These are phyloP conservation scores for Melanerpes formicivorus DNA, from an alignment of 2,113 vertebrate species.

Conservation along the genomic window DNA sequence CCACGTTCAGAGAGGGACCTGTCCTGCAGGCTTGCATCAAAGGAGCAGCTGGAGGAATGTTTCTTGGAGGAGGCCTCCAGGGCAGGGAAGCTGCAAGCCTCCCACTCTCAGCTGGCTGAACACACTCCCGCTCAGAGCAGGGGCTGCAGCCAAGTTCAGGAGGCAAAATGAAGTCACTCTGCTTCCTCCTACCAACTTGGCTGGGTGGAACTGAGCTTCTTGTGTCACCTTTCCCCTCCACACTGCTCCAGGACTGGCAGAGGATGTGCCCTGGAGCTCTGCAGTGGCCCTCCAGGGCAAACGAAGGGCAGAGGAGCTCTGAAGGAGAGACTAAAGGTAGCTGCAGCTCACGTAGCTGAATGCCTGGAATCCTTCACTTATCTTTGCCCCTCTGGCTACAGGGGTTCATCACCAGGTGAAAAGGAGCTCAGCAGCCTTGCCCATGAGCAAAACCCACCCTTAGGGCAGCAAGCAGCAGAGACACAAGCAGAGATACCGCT, in stretches of 20 bases:
- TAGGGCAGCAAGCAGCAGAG: neutral
- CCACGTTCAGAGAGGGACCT: neutral
- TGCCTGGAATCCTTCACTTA: neutral
- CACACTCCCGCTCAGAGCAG: neutral
- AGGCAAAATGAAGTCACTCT: rapidly evolving
- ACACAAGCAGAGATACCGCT: neutral
- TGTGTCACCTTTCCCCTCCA: neutral
- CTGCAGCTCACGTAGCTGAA: neutral
- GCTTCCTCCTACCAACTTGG: neutral
- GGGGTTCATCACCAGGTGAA: neutral
- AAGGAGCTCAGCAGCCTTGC: neutral
- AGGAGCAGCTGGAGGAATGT: neutral
- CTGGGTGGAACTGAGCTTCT: neutral
- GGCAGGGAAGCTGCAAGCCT: neutral
- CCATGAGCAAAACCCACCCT: neutral
- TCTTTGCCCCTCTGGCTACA: neutral
- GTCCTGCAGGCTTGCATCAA: neutral
- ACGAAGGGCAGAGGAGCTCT: neutral
- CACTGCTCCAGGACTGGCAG: rapidly evolving
- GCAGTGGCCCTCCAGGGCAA: neutral
- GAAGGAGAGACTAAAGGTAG: neutral
- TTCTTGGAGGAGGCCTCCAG: neutral
- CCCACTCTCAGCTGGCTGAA: neutral
- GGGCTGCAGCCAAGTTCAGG: neutral
- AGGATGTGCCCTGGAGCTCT: neutral